A percentile compares a stretch with the other conserved stretches of the same genome.
These are phyloP conservation scores for Todiramphus saurophagus DNA, from an alignment of 2,113 vertebrate species.

Conservation along the genomic window DNA sequence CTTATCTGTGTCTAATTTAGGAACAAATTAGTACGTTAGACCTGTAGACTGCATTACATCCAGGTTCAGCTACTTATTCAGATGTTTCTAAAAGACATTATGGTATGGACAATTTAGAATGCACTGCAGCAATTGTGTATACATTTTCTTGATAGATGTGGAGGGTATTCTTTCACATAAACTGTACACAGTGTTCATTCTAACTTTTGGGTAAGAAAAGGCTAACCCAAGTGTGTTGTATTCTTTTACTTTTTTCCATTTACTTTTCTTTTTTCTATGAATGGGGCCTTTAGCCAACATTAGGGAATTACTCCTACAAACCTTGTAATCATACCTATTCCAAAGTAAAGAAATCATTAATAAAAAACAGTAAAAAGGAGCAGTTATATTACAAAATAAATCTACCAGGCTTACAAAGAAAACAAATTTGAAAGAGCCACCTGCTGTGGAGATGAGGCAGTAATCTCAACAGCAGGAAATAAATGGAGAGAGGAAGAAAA, in stretches of 20 bases:
- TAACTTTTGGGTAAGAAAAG: background rate
- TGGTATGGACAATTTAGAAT: background rate
- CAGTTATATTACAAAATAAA: constrained; percentile 80
- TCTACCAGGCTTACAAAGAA: constrained; percentile 72
- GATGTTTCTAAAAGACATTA: background rate
- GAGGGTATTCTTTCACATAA: background rate
- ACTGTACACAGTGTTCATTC: background rate
- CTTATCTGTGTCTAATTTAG: background rate
- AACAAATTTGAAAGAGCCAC: constrained; percentile 79
- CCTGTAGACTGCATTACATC: background rate
- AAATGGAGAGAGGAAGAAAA: constrained; percentile 75
- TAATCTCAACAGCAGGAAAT: constrained; percentile 82
- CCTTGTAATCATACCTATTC: constrained; percentile 25
- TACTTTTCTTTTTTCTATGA: background rate
- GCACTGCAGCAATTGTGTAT: background rate
- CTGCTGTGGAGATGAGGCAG: constrained; percentile 81
- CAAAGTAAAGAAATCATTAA: constrained; percentile 72
- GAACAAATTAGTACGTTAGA: background rate
- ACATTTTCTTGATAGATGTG: background rate
- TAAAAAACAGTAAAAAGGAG: constrained; percentile 72
- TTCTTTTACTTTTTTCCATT: background rate
- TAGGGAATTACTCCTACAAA: constrained; percentile 49
- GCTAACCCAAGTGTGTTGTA: background rate
- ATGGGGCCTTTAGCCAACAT: background rate
- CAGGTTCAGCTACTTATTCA: background rate